Percentiles rank a stretch among this genome's conserved stretches.
Evolutionary conservation across 1,140 invertebrate genomes (phyloP).

Genomic region (Bicyclus anynana): DNA sequence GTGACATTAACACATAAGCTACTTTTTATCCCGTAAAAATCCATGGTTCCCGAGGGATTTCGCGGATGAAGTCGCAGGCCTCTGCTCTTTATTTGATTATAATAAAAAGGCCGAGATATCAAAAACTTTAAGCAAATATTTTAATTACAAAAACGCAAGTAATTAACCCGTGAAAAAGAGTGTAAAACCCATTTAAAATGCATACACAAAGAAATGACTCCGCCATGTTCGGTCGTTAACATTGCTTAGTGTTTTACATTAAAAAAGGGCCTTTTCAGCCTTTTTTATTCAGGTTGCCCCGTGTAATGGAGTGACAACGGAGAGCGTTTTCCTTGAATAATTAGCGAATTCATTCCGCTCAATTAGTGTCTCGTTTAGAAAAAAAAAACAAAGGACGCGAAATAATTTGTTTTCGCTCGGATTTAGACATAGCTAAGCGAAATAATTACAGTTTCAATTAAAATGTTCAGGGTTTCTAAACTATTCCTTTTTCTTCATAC

Average conservation of each 20-base stretch:
- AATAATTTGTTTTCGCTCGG: conserved; percentile 10
- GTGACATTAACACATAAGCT: too few species aligned
- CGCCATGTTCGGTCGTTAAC: not conserved
- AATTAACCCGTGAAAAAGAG: not conserved
- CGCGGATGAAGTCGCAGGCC: too few species aligned
- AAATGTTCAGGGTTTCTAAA: too few species aligned
- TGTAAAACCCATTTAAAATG: not conserved
- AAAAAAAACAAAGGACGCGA: conserved; percentile 13
- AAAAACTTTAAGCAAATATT: not conserved
- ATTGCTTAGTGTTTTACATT: conserved; percentile 6
- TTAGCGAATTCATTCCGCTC: conserved; percentile 38
- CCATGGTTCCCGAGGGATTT: too few species aligned
- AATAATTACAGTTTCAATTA: too few species aligned
- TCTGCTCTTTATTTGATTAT: too few species aligned
- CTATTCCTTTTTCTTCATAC: too few species aligned
- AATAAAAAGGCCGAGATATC: too few species aligned
- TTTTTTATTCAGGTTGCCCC: conserved; percentile 12
- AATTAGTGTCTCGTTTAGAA: conserved; percentile 29
- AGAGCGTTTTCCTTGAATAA: conserved; percentile 28
- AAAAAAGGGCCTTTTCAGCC: not conserved
- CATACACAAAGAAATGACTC: not conserved
- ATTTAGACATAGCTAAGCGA: conserved; percentile 8
- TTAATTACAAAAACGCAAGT: not conserved
- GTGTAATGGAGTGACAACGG: conserved; percentile 18
- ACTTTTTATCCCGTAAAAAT: too few species aligned